These are phyloP conservation scores for Galendromus occidentalis DNA, from an alignment of 1,140 invertebrate genomes.

Conservation along the genomic window DNA sequence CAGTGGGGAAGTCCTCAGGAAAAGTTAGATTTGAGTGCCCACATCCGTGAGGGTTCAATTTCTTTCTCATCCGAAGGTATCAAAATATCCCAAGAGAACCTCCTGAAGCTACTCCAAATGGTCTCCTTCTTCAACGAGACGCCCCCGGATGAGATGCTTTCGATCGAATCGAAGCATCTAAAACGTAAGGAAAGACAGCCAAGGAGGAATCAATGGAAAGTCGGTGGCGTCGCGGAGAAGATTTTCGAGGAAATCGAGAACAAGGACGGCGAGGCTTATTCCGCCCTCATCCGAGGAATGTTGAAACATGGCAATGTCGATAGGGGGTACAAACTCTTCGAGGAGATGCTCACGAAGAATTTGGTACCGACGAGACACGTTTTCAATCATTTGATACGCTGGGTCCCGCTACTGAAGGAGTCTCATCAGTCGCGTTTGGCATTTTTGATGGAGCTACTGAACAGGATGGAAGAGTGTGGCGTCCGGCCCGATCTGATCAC, in stretches of 20 bases:
- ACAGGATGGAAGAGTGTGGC: constrained; percentile 36
- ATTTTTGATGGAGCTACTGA: constrained; percentile 37
- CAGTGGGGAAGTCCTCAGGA: no score
- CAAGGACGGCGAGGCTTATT: constrained; percentile 32
- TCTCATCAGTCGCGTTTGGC: constrained; percentile 39
- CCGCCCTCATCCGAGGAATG: constrained; percentile 47
- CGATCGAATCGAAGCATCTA: constrained; percentile 58
- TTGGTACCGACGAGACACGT: constrained; percentile 40
- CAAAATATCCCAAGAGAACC: constrained; percentile 37
- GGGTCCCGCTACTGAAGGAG: constrained; percentile 39
- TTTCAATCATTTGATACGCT: constrained; percentile 47
- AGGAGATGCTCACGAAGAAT: constrained; percentile 42
- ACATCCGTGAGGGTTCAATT: no score
- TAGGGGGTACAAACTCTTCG: constrained; percentile 39
- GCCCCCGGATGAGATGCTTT: constrained; percentile 41
- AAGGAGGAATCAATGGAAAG: constrained; percentile 46
- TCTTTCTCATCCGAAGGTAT: constrained; percentile 13
- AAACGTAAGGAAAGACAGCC: constrained; percentile 31
- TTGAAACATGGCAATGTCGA: constrained; percentile 39
- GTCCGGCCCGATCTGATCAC: constrained; percentile 48
- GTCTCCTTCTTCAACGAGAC: constrained; percentile 57
- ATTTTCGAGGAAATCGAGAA: constrained; percentile 35
- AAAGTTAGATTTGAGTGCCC: no score
- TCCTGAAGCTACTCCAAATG: constrained; percentile 53
- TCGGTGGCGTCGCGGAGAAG: constrained; percentile 43